These are phyloP conservation scores for Capitulum mitella DNA, from an alignment of 2,888 invertebrate genomes.

Conservation along the genomic window DNA sequence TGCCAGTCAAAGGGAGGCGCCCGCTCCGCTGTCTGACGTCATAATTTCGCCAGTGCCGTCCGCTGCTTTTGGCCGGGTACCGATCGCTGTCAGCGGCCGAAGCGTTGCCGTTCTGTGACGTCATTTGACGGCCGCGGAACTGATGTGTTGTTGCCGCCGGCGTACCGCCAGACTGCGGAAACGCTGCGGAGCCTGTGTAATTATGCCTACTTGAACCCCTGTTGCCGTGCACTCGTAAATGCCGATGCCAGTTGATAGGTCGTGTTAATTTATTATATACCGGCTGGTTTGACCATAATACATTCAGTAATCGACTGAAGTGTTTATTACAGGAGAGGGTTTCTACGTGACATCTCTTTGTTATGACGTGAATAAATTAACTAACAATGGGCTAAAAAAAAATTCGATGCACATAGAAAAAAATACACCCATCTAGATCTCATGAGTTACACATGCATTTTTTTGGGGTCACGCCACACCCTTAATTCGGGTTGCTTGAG, in stretches of 20 bases:
- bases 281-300: not conserved
- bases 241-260: not conserved
- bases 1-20: too few species aligned
- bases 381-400: too few species aligned
- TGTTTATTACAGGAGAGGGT: too few species aligned
- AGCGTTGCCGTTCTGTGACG: too few species aligned
- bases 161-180: not conserved
- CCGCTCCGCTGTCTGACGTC: too few species aligned
- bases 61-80: not conserved
- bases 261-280: conserved; percentile 5
- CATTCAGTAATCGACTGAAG: not conserved
- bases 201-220: not conserved
- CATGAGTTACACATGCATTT: too few species aligned
- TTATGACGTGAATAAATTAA: too few species aligned
- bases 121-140: not conserved
- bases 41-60: not conserved
- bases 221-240: not conserved
- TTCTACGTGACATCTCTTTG: too few species aligned
- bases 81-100: not conserved
- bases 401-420: too few species aligned
- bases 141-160: not conserved
- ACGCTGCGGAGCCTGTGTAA: not conserved
- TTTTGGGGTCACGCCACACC: too few species aligned
- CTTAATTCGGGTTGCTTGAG: too few species aligned
- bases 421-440: too few species aligned